Percentiles rank a stretch among this genome's conserved stretches.
Conservation (phyloP, 2,888 invertebrate genomes). For the Platycheirus rosarum region DNA sequence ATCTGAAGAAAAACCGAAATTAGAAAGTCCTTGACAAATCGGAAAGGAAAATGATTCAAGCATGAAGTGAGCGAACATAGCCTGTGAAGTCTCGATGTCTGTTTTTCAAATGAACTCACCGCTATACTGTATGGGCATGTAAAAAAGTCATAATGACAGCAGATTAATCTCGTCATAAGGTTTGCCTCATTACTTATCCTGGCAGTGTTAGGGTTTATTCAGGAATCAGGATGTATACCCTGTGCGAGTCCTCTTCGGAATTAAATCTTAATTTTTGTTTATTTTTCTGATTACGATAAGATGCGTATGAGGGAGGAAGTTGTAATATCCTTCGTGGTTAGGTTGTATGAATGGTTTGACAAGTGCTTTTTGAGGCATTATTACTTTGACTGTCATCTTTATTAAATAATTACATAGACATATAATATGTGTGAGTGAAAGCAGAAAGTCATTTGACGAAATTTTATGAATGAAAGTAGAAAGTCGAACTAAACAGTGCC, state of each 20-base stretch:
- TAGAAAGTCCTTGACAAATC: conserved; percentile 69
- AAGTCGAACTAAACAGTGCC: no score
- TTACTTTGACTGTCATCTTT: conserved; percentile 18
- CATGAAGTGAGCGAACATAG: conserved; percentile 34
- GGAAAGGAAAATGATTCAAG: conserved; percentile 54
- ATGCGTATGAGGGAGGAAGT: conserved; percentile 10
- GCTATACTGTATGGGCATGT: conserved; percentile 24
- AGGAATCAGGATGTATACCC: neutral
- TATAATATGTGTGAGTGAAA: conserved; percentile 33
- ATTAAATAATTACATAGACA: conserved; percentile 42
- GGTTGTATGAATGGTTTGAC: conserved; percentile 28
- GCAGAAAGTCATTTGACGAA: neutral
- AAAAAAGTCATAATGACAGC: conserved; percentile 58
- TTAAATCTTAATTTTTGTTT: conserved; percentile 55
- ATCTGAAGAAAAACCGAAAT: conserved; percentile 66
- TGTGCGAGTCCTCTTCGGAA: conserved; percentile 17
- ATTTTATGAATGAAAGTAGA: neutral
- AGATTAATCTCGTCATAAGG: conserved; percentile 62
- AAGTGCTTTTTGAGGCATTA: conserved; percentile 35
- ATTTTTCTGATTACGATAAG: conserved; percentile 46
- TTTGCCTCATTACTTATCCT: conserved; percentile 62
- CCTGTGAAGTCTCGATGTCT: conserved; percentile 35
- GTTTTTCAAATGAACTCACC: conserved; percentile 42
- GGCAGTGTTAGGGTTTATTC: neutral
- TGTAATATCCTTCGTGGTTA: conserved; percentile 10